These are phyloP conservation scores for Lepus oiostolus DNA, from an alignment of 2,797 vertebrate species.

Conservation along the genomic window DNA sequence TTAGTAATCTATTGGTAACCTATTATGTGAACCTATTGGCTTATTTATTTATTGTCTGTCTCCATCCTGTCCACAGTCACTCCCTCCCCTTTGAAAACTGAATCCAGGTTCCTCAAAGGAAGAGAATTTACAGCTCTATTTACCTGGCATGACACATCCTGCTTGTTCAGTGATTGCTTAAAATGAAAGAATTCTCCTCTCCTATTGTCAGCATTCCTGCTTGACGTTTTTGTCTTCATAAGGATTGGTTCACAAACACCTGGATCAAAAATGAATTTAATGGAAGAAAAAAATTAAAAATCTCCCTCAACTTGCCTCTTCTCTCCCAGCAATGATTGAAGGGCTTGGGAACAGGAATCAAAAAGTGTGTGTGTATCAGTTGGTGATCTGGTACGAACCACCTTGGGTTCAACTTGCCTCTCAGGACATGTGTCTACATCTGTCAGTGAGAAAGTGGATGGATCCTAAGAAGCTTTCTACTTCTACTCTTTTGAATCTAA, in stretches of 20 bases:
- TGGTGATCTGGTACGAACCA: not conserved
- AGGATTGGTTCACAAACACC: not conserved
- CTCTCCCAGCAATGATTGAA: not conserved
- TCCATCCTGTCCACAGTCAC: not conserved
- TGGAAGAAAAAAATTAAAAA: not conserved
- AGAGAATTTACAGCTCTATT: not conserved
- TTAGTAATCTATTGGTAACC: too few relatives aligned
- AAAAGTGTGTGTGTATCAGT: not conserved
- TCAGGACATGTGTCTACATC: not conserved
- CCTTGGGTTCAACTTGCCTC: too few relatives aligned
- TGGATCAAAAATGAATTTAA: not conserved
- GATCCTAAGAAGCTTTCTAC: not conserved
- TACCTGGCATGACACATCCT: not conserved
- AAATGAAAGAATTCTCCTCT: not conserved
- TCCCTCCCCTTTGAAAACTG: accelerated
- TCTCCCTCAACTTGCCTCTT: too few relatives aligned
- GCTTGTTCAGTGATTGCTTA: not conserved
- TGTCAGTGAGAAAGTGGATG: not conserved
- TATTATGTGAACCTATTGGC: not conserved
- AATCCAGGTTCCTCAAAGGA: not conserved
- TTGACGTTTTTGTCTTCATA: not conserved
- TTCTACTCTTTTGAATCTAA: not conserved
- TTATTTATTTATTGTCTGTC: not conserved
- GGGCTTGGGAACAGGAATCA: not conserved
- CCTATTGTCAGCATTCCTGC: not conserved